Evolutionary conservation across 2,113 vertebrate genomes (phyloP).

Genomic region (Anhinga anhinga): DNA sequence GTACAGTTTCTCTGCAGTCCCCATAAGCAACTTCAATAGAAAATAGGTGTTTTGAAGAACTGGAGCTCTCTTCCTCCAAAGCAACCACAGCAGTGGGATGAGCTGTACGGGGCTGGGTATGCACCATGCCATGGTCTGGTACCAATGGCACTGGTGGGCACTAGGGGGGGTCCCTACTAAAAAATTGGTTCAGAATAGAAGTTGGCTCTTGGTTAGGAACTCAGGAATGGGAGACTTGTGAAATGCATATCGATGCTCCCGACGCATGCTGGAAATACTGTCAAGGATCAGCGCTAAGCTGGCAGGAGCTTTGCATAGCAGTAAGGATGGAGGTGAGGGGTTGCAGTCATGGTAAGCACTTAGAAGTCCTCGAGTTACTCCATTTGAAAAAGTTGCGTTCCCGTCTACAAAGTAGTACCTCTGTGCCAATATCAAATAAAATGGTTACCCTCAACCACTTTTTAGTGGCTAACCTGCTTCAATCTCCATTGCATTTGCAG

Average conservation of each 20-base stretch:
- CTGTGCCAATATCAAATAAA: background rate
- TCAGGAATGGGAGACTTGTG: background rate
- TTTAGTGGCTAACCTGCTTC: background rate
- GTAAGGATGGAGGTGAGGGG: background rate
- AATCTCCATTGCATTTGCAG: background rate
- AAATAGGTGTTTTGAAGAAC: background rate
- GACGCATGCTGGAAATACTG: background rate
- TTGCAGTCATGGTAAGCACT: background rate
- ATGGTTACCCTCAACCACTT: background rate
- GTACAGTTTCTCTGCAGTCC: background rate
- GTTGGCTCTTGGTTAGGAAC: background rate
- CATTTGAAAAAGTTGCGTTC: background rate
- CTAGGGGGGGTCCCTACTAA: background rate
- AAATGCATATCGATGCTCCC: background rate
- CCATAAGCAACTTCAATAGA: background rate
- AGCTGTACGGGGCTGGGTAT: background rate
- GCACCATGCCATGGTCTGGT: rapidly evolving
- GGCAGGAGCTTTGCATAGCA: background rate
- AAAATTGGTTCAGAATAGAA: background rate
- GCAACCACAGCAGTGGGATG: background rate
- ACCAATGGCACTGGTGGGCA: rapidly evolving
- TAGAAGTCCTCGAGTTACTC: background rate
- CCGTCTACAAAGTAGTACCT: background rate
- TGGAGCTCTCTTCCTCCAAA: background rate
- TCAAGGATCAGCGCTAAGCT: background rate